phyloP scores from a whole-genome alignment of 2,797 vertebrate genomes.

The Cuculus canorus region DNA sequence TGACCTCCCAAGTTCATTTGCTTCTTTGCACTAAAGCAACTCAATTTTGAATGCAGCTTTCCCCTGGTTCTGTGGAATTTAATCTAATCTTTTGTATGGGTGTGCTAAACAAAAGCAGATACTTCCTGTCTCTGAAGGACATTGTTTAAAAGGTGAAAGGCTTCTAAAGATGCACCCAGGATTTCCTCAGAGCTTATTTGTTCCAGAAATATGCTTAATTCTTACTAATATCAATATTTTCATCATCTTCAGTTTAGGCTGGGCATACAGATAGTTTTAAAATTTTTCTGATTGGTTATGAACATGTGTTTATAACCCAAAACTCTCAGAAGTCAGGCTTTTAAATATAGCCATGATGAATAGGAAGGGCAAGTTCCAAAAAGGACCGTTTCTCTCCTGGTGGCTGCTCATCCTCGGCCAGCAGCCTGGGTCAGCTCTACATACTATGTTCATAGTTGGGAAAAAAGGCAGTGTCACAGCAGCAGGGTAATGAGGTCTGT shows the following conservation, averaged over 20 bases:
- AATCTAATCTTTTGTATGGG: neutral
- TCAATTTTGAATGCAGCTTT: neutral
- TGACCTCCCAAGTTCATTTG: neutral
- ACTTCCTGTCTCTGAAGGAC: neutral
- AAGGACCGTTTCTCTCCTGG: neutral
- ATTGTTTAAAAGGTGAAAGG: neutral
- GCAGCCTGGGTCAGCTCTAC: neutral
- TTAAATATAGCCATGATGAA: fast-evolving
- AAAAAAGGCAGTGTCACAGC: neutral
- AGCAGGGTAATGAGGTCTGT: neutral
- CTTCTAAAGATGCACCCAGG: neutral
- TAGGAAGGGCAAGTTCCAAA: fast-evolving
- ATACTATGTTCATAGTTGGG: fast-evolving
- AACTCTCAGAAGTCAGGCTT: neutral
- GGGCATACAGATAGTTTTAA: neutral
- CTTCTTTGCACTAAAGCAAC: neutral
- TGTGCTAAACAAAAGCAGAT: neutral
- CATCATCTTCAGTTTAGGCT: neutral
- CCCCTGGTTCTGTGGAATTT: neutral
- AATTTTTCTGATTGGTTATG: neutral
- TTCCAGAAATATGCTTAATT: neutral
- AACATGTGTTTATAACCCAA: neutral
- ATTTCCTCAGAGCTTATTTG: neutral
- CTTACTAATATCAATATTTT: neutral
- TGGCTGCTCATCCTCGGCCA: fast-evolving